Evolutionary conservation across 1,140 invertebrate genomes (phyloP), one percentile per base, ranked within the genome.

Genomic region (Calosoma granatense): DNA sequence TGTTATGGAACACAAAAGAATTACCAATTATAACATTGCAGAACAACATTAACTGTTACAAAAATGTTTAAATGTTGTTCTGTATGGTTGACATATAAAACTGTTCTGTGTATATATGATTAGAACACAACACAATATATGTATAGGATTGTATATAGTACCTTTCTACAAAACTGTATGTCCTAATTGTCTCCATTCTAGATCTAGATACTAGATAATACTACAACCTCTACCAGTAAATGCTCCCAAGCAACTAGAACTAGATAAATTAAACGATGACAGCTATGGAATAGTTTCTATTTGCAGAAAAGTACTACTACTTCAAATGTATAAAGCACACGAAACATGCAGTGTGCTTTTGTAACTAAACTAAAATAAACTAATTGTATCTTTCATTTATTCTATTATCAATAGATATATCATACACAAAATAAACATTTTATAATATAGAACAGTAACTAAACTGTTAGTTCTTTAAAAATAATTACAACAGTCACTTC

Each of bases 351-450:
- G 26, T 36, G 6, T 36, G 26, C n/a, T 9, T 36, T n/a, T 43
- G 52, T 47, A 51, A 56, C 43, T 21, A 57, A 6, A 57, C 4
- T 15, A 30, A 57, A 57, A 52, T 57, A 39, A 56, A 39, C 19
- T 55, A 39, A 55, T 56, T 59, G 22, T 56, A 56, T 55, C 23
- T 22, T 57, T 55, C n/a, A 39, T 59, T n/a, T n/a, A n/a, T n/a
- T n/a, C n/a, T n/a, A n/a, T n/a, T n/a, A n/a, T n/a, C n/a, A n/a
- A n/a, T n/a, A n/a, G n/a, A n/a, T n/a, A n/a, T n/a, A n/a, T n/a
- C n/a, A n/a, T n/a, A n/a, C n/a, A n/a, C n/a, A n/a, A n/a, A n/a
- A n/a, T n/a, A n/a, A n/a, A n/a, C n/a, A n/a, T n/a, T n/a, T n/a
- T n/a, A n/a, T n/a, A n/a, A n/a, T n/a, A n/a, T n/a, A n/a, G n/a